Evolutionary conservation across 2,113 vertebrate species (phyloP).

Genomic region (Syrrhaptes paradoxus): DNA sequence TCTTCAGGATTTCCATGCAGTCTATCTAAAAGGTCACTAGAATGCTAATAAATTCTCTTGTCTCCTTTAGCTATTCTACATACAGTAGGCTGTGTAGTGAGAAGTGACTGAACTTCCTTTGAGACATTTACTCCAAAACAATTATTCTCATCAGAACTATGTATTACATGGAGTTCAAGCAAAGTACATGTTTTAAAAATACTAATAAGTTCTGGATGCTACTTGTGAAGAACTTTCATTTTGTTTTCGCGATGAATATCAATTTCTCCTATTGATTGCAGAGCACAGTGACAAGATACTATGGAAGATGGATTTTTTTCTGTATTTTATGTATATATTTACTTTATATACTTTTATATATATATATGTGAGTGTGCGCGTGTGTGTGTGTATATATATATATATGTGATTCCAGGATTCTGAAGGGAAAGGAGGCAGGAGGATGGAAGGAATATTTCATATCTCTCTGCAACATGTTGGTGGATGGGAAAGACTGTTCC

Average conservation of each 20-base stretch:
- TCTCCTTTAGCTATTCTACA: conserved; percentile 6
- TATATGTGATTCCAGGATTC: background rate
- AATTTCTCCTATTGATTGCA: background rate
- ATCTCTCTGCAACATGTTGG: background rate
- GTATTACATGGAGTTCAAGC: background rate
- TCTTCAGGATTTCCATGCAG: conserved; percentile 13
- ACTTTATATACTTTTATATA: too few species aligned
- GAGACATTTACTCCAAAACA: background rate
- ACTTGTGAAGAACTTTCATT: background rate
- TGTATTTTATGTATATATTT: background rate
- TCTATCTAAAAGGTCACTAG: conserved; percentile 38
- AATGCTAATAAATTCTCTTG: conserved; percentile 39
- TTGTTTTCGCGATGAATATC: background rate
- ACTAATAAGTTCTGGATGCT: background rate
- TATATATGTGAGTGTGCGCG: too few species aligned
- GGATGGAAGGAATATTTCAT: background rate
- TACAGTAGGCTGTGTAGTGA: background rate
- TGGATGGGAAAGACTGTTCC: background rate
- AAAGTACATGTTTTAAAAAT: background rate
- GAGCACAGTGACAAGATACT: background rate
- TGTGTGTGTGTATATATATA: background rate
- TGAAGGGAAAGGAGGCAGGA: background rate
- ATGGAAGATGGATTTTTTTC: background rate
- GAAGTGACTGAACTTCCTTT: background rate
- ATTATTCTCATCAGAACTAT: background rate